These are phyloP conservation scores for Triplophysa dalaica DNA, from an alignment of 2,113 vertebrate genomes.

Conservation along the genomic window DNA sequence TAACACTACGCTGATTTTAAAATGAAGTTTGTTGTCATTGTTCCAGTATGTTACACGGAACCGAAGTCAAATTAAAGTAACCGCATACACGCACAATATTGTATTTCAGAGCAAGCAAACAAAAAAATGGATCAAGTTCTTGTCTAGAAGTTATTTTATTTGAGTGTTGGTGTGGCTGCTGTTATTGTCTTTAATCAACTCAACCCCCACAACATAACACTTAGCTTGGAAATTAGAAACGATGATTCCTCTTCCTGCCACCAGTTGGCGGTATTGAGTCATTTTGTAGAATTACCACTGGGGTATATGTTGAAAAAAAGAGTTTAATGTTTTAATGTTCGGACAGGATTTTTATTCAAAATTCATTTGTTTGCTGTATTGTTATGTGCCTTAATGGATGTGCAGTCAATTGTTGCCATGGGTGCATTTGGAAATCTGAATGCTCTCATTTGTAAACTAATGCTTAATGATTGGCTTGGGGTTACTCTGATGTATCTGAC, in stretches of 20 bases:
- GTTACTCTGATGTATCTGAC: neutral
- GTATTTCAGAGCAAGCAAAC: neutral
- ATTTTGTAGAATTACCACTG: neutral
- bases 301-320: neutral
- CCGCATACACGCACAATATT: neutral
- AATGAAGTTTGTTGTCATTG: neutral
- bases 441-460: neutral
- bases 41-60: neutral
- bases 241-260: neutral
- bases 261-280: slow-evolving; percentile 26
- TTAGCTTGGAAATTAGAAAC: neutral
- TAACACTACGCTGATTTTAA: neutral
- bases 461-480: neutral
- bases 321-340: neutral
- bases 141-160: too few relatives aligned
- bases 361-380: slow-evolving; percentile 5
- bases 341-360: neutral
- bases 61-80: neutral
- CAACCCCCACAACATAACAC: neutral
- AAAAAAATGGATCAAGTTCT: too few relatives aligned
- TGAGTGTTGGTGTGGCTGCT: neutral
- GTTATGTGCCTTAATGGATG: slow-evolving; percentile 39
- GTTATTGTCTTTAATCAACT: neutral
- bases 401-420: neutral
- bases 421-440: neutral